These are phyloP conservation scores for Ptychoptera albimana DNA, from an alignment of 2,888 invertebrate genomes.

Conservation along the genomic window DNA sequence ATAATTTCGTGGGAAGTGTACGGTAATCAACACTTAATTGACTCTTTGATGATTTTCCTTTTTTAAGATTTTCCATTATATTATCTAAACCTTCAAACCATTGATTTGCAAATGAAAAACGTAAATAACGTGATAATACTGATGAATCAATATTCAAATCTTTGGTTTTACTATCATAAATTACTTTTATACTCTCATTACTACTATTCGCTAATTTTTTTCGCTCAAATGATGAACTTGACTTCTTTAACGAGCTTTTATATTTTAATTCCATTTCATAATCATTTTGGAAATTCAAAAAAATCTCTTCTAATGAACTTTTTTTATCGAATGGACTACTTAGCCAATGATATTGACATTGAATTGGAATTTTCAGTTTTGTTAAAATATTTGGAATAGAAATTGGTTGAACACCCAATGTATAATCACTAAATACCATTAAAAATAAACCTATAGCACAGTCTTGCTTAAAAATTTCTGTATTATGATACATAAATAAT, in stretches of 20 bases:
- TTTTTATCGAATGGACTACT: slow-evolving; percentile 1
- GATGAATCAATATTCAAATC: slow-evolving; percentile 3
- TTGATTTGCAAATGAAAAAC: slow-evolving; percentile 11
- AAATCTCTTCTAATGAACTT: slow-evolving; percentile 8
- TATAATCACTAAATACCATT: slow-evolving; percentile 16
- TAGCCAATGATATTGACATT: slow-evolving; percentile 12
- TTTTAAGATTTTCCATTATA: slow-evolving; percentile 1
- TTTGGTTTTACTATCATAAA: not conserved
- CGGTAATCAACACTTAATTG: not conserved
- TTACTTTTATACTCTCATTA: not conserved
- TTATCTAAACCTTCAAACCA: slow-evolving; percentile 11
- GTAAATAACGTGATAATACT: slow-evolving; percentile 10
- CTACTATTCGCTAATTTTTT: not conserved
- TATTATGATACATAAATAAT: slow-evolving; percentile 18
- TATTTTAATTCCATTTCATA: not conserved
- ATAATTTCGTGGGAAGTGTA: not conserved
- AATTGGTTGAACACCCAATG: slow-evolving; percentile 11
- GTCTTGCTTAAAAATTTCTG: slow-evolving; percentile 18
- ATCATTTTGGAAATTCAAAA: not conserved
- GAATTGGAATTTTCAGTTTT: slow-evolving; percentile 17
- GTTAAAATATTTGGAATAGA: slow-evolving; percentile 15
- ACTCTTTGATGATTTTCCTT: not conserved
- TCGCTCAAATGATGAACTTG: not conserved
- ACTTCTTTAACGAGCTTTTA: not conserved
- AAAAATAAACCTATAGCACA: slow-evolving; percentile 19